A percentile compares a stretch with the other conserved stretches of the same genome.
phyloP scores from a whole-genome alignment of 2,797 vertebrate species.

The Bradypodion ventrale region DNA sequence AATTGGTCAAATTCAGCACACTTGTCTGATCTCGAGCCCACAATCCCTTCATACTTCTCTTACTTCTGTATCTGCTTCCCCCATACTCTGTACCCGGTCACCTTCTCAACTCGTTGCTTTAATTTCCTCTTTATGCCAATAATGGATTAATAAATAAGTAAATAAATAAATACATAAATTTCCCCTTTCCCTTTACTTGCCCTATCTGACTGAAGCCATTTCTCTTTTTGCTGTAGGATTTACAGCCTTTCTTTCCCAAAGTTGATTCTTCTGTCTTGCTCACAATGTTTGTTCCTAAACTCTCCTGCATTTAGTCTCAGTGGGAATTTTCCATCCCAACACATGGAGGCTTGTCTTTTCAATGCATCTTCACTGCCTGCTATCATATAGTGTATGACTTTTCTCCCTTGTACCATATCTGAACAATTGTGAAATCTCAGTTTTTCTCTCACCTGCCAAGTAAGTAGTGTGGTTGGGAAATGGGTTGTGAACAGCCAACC shows the following conservation, averaged over 20 bases:
- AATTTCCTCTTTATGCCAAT: too few species aligned
- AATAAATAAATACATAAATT: too few species aligned
- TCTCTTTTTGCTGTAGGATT: neutral
- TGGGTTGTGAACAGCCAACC: neutral
- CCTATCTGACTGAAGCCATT: neutral
- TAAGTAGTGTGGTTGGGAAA: neutral
- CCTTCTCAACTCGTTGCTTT: neutral
- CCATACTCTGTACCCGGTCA: too few species aligned
- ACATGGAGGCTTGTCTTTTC: neutral
- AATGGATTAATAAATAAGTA: too few species aligned
- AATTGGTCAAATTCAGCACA: neutral
- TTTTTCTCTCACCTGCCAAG: neutral
- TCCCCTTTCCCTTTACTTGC: neutral
- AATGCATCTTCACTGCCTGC: neutral
- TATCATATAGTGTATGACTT: neutral
- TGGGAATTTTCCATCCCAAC: neutral
- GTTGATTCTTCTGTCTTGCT: too few species aligned
- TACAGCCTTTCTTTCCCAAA: neutral
- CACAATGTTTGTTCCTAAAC: neutral
- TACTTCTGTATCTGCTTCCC: neutral
- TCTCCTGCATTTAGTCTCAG: neutral
- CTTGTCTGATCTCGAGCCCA: neutral
- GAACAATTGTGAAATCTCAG: neutral
- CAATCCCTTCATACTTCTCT: neutral
- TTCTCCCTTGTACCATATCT: neutral